Evolutionary conservation across 2,797 vertebrate species (phyloP).

Genomic region (Champsocephalus esox): DNA sequence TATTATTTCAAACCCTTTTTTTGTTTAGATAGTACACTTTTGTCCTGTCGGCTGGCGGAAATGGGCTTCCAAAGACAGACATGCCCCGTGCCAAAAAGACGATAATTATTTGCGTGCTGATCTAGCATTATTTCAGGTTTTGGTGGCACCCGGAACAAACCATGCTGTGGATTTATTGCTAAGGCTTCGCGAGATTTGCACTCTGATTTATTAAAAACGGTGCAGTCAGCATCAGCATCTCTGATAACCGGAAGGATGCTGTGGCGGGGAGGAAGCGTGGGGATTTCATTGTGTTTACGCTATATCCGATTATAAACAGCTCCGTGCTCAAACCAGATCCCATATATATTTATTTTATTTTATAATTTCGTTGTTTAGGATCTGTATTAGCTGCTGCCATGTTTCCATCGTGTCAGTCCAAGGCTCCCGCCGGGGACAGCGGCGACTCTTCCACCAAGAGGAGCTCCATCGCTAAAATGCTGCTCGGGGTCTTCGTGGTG

Average conservation of each 20-base stretch:
- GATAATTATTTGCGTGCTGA: too few relatives aligned
- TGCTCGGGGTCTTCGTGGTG: conserved; percentile 92
- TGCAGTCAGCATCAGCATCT: conserved; percentile 57
- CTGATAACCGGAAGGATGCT: conserved; percentile 74
- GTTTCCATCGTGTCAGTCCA: conserved; percentile 83
- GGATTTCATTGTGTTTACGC: conserved; percentile 23
- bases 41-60: too few relatives aligned
- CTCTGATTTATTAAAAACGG: too few relatives aligned
- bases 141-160: neutral
- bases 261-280: conserved; percentile 43
- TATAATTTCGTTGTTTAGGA: neutral
- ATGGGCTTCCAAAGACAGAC: too few relatives aligned
- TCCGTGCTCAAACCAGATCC: neutral
- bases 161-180: too few relatives aligned
- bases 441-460: conserved; percentile 49
- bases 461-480: conserved; percentile 89
- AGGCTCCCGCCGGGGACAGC: conserved; percentile 67
- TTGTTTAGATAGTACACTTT: too few relatives aligned
- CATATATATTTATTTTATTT: neutral
- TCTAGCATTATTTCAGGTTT: neutral
- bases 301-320: neutral
- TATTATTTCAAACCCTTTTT: too few relatives aligned
- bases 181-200: neutral
- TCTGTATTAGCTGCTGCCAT: conserved; percentile 45
- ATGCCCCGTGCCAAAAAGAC: neutral